Evolutionary conservation across 2,113 vertebrate genomes (phyloP).

Genomic region (Campylomormyrus tamandua): DNA sequence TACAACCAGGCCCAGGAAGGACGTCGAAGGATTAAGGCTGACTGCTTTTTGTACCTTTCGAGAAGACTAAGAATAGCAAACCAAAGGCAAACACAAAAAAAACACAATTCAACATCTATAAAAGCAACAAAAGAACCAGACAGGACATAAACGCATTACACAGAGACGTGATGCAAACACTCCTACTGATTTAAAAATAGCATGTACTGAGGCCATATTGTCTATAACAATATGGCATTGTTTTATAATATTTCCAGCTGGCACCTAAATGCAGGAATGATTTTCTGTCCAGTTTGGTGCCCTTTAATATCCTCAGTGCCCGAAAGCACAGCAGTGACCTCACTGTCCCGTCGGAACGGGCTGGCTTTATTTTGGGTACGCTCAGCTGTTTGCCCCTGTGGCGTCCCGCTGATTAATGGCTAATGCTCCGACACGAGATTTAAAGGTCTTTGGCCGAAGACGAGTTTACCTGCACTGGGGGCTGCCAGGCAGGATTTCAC

Average conservation of each 20-base stretch:
- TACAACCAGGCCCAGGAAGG: not conserved
- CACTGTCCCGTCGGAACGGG: constrained; percentile 37
- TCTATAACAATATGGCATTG: not conserved
- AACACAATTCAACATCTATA: not conserved
- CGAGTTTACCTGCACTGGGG: constrained; percentile 43
- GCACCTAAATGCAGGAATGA: not conserved
- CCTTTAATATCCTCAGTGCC: constrained; percentile 33
- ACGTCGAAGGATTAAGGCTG: not conserved
- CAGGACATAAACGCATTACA: not conserved
- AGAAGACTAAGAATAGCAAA: not conserved
- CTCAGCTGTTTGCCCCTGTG: constrained; percentile 47
- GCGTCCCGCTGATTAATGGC: constrained; percentile 49
- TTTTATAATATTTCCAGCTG: not conserved
- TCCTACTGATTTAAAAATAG: not conserved
- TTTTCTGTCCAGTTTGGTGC: constrained; percentile 18
- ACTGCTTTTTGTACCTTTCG: not conserved
- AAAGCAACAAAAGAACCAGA: not conserved
- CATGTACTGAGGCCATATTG: not conserved
- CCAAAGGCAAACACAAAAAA: not conserved
- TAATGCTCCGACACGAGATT: constrained; percentile 49
- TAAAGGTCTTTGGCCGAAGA: constrained; percentile 39
- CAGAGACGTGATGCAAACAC: not conserved
- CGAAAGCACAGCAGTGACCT: constrained; percentile 15
- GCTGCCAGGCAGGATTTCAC: not conserved
- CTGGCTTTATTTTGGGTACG: constrained; percentile 46